A percentile compares a stretch with the other conserved stretches of the same genome.
phyloP scores from a whole-genome alignment of 1,140 invertebrate species.

The Pachyrhynchus sulphureomaculatus region DNA sequence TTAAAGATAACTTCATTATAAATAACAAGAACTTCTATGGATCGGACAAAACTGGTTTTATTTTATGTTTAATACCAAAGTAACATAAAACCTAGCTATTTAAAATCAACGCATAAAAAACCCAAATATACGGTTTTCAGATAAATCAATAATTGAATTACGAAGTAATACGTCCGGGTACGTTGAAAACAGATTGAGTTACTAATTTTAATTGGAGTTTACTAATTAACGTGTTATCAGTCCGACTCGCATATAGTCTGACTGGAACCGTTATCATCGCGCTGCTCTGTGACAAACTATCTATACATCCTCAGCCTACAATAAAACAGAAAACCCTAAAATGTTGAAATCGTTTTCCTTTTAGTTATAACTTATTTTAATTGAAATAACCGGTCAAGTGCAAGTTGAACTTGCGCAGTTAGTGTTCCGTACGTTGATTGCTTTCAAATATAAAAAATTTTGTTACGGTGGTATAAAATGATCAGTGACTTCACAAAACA shows the following conservation, averaged over 20 bases:
- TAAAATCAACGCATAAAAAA: not conserved
- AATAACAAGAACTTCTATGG: too few species aligned
- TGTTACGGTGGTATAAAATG: too few species aligned
- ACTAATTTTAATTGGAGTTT: constrained; percentile 22
- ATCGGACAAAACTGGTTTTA: too few species aligned
- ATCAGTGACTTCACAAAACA: too few species aligned
- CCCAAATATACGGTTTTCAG: not conserved
- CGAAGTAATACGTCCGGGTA: constrained; percentile 10
- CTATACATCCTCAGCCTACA: constrained; percentile 38
- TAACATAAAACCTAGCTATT: too few species aligned
- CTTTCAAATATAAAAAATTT: too few species aligned
- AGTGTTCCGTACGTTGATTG: too few species aligned
- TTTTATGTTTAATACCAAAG: too few species aligned
- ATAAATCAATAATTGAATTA: constrained; percentile 6
- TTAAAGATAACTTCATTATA: too few species aligned
- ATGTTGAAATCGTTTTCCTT: constrained; percentile 13
- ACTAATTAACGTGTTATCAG: constrained; percentile 28
- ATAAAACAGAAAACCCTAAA: constrained; percentile 19
- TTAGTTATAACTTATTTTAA: too few species aligned
- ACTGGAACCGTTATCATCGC: constrained; percentile 29
- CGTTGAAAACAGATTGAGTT: constrained; percentile 24
- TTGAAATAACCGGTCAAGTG: too few species aligned
- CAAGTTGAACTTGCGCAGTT: too few species aligned
- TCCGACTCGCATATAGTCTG: constrained; percentile 30
- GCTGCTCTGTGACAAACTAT: constrained; percentile 28